Conservation (phyloP, 1,140 invertebrate species). For the Drosophila punjabiensis region DNA sequence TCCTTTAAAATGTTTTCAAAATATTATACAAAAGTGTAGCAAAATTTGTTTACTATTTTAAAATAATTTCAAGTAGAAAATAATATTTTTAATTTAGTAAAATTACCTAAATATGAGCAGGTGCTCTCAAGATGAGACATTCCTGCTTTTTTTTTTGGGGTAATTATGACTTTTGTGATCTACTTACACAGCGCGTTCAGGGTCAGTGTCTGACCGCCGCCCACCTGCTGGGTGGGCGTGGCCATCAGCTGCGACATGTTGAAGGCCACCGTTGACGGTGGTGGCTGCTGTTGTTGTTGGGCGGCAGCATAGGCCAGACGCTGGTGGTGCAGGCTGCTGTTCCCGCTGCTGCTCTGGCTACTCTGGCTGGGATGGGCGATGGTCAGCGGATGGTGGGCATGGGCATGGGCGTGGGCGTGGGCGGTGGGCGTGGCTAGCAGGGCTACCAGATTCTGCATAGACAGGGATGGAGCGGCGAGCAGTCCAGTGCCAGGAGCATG, state of each 20-base stretch:
- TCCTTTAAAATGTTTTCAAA: not conserved
- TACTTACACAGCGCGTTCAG: constrained; percentile 80
- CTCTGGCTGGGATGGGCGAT: constrained; percentile 64
- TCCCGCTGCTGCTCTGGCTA: constrained; percentile 43
- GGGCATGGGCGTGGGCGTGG: constrained; percentile 85
- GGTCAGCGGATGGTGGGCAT: constrained; percentile 85
- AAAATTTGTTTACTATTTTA: not conserved
- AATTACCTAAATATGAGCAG: too few species aligned
- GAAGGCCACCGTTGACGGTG: constrained; percentile 30
- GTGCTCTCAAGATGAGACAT: not conserved
- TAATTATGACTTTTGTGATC: constrained; percentile 1
- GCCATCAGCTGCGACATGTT: constrained; percentile 71
- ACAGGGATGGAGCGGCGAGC: constrained; percentile 90
- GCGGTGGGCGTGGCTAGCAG: constrained; percentile 88
- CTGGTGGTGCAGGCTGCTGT: constrained; percentile 35
- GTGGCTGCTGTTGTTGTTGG: constrained; percentile 28
- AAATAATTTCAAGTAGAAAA: too few species aligned
- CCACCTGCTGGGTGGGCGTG: constrained; percentile 53
- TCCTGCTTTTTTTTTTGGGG: not conserved
- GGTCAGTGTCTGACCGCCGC: constrained; percentile 52
- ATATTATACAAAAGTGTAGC: not conserved
- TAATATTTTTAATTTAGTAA: too few species aligned
- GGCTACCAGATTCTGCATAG: constrained; percentile 95
- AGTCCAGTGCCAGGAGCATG: constrained; percentile 85
- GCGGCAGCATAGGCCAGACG: constrained; percentile 36